Conservation (phyloP, 1,140 invertebrate species). For the Drosophila sulfurigaster region DNA sequence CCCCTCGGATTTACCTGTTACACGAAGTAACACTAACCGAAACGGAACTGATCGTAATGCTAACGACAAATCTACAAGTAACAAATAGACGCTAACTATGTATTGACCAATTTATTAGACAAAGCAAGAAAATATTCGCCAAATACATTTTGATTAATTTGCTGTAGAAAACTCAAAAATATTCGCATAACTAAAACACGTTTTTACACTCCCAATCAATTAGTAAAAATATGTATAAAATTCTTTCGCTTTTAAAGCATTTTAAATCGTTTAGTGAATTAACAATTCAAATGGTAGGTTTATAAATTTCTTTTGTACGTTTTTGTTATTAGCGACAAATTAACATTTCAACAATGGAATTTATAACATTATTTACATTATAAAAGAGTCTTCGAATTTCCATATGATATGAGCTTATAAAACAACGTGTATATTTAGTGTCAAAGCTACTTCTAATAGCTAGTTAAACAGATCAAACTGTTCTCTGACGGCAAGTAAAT, state of each 20-base stretch:
- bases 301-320: not conserved
- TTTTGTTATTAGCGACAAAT: not conserved
- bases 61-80: not conserved
- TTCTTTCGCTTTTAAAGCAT: not conserved
- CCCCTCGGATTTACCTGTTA: slow-evolving; percentile 46
- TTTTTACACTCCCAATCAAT: slow-evolving; percentile 15
- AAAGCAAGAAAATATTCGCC: no score
- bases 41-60: slow-evolving; percentile 13
- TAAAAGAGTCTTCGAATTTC: not conserved
- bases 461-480: no score
- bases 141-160: not conserved
- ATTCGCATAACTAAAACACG: slow-evolving; percentile 1
- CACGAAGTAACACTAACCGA: not conserved
- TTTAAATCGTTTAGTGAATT: slow-evolving; percentile 1
- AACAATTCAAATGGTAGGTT: slow-evolving; percentile 3
- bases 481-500: not conserved
- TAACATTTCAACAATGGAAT: slow-evolving; percentile 12
- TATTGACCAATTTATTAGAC: no score
- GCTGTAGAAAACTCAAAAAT: not conserved
- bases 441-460: not conserved
- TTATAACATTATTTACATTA: not conserved
- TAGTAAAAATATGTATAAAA: not conserved
- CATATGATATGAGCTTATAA: slow-evolving; percentile 3
- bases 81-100: not conserved
- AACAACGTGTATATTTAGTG: not conserved